Base-by-base conservation (phyloP, 1,140 invertebrate species). In the Orussus abietinus region DNA sequence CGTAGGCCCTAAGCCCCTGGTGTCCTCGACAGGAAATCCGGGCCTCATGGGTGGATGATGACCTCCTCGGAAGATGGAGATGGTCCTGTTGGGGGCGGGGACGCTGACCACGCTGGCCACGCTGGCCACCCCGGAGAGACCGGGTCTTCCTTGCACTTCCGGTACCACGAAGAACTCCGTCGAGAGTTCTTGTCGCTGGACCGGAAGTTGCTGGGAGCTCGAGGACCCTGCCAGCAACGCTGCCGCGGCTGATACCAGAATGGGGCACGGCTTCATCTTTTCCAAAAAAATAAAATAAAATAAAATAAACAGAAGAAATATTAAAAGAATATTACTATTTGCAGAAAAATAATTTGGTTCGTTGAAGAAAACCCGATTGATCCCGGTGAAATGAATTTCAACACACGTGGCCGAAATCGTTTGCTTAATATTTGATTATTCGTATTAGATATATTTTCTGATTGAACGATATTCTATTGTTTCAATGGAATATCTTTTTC, bases 121-220 rank as follows among this genome's bases (percentile, higher is more conserved):
- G 38, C 59, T 63, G 4, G 60, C 59, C 28, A 61, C 43, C 38
- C 53, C 58, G 61, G 64, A 49, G 35, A 59, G 66, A 21, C 62
- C 66, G 5, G 59, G 55, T 15, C 54, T 62, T 38, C 47, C 51
- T 10, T 58, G 51, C 22, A 59, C 54, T 45, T 73, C 65, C 7
- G 82, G 83, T 48, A 86, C 76, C 38, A 85, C 67, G 62, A 86
- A 88, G 61, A 83, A 87, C 62, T 88, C 85, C 2, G 85, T 88
- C 57, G 83, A 86, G 75, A 88, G 78, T 60, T 87, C 83, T 15
- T 83, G 58, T 2, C 79, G 75, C n/a, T n/a, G n/a, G n/a, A n/a
- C n/a, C n/a, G 45, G 55, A 49, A 15, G 44, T 51, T 37, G 31
- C 20, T 19, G 10, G 15, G 13, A 13, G 42, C 38, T 1, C 33